Percentiles rank a stretch among this genome's conserved stretches.
Conservation (phyloP, 2,888 invertebrate species). For the Drosophila birchii region DNA sequence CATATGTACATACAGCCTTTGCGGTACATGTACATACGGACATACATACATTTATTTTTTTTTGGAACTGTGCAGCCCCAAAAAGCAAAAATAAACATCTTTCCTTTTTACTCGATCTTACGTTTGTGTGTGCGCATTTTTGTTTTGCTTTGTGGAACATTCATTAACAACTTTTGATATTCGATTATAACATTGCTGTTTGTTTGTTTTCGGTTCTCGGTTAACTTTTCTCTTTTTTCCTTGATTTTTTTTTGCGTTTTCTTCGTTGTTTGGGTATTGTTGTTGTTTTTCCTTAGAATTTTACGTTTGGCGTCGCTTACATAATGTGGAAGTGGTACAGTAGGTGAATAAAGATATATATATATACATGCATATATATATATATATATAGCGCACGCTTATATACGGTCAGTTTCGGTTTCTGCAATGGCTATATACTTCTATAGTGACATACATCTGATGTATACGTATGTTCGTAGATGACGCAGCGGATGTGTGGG, state of each 20-base stretch:
- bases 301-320: slow-evolving; percentile 69
- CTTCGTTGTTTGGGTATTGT: slow-evolving; percentile 40
- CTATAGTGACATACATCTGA: slow-evolving; percentile 37
- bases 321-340: slow-evolving; percentile 75
- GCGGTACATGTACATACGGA: slow-evolving; percentile 10
- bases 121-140: slow-evolving; percentile 40
- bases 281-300: slow-evolving; percentile 47
- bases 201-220: slow-evolving; percentile 58
- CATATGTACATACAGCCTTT: slow-evolving; percentile 12
- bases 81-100: slow-evolving; percentile 30
- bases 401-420: slow-evolving; percentile 19
- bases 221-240: slow-evolving; percentile 38
- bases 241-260: slow-evolving; percentile 53
- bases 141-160: slow-evolving; percentile 65
- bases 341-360: slow-evolving; percentile 68
- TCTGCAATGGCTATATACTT: slow-evolving; percentile 28
- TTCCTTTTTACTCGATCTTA: slow-evolving; percentile 33
- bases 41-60: slow-evolving; percentile 17
- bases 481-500: slow-evolving; percentile 30
- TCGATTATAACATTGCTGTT: slow-evolving; percentile 77
- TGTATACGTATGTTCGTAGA: slow-evolving; percentile 25
- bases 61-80: slow-evolving; percentile 20
- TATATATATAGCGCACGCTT: slow-evolving; percentile 53
- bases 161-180: slow-evolving; percentile 53
- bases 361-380: slow-evolving; percentile 66